Percentiles rank a stretch among this genome's conserved stretches.
Evolutionary conservation across 2,113 vertebrate genomes (phyloP).

Genomic region (Oreotrochilus melanogaster): DNA sequence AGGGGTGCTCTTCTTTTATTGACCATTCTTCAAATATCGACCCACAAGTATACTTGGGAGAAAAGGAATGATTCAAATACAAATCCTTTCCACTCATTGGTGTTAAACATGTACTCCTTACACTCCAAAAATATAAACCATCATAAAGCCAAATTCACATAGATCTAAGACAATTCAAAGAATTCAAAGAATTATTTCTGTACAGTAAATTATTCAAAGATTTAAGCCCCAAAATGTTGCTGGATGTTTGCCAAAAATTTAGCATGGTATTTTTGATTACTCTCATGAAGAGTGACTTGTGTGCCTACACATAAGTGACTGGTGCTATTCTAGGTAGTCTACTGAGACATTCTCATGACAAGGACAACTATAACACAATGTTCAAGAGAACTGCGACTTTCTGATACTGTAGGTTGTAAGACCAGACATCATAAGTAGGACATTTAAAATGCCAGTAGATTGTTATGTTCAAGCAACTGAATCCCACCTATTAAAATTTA

Average conservation of each 20-base stretch:
- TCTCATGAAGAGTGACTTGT: conserved; percentile 17
- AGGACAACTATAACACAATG: conserved; percentile 1
- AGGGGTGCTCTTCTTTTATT: background rate
- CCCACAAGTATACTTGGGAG: background rate
- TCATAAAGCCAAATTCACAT: background rate
- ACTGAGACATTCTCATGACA: conserved; percentile 37
- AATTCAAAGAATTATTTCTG: background rate
- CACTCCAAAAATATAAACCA: background rate
- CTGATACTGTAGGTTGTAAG: background rate
- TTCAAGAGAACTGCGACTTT: background rate
- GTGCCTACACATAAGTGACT: conserved; percentile 28
- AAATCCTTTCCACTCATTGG: background rate
- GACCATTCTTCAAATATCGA: background rate
- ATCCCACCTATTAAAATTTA: background rate
- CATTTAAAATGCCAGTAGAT: background rate
- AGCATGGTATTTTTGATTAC: conserved; percentile 35
- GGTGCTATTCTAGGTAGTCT: conserved; percentile 39
- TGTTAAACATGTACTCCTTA: background rate
- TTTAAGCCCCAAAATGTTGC: background rate
- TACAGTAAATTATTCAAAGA: background rate
- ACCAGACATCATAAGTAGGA: conserved; percentile 2
- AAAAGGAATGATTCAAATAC: background rate
- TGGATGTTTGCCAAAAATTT: conserved; percentile 16
- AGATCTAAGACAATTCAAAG: background rate
- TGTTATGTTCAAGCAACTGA: background rate